Evolutionary conservation across 2,797 vertebrate genomes (phyloP).

Genomic region (Chelonia mydas): DNA sequence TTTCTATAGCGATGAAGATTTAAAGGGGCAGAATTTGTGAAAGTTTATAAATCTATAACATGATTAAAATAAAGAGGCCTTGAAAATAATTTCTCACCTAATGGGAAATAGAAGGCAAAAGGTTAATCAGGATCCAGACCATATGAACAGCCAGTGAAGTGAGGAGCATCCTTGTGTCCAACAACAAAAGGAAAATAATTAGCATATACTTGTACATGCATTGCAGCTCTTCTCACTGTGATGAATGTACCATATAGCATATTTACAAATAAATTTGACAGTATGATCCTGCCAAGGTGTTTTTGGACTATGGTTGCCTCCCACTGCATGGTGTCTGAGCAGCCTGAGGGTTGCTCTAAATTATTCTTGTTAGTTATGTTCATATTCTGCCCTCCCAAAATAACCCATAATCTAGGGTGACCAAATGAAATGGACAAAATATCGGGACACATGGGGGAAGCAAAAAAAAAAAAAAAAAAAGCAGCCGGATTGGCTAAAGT

Average conservation of each 20-base stretch:
- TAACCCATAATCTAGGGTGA: too few species aligned
- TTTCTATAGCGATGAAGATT: not conserved
- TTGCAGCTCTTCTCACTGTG: not conserved
- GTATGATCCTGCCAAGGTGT: too few species aligned
- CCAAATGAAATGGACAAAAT: too few species aligned
- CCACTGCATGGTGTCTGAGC: too few species aligned
- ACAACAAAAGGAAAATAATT: not conserved
- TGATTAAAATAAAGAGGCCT: not conserved
- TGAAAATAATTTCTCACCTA: not conserved
- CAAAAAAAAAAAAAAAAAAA: too few species aligned
- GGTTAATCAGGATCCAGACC: not conserved
- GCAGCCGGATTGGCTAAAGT: too few species aligned
- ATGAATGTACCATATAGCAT: not conserved
- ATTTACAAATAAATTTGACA: too few species aligned
- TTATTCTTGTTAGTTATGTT: too few species aligned
- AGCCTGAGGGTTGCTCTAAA: too few species aligned
- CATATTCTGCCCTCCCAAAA: too few species aligned
- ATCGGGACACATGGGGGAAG: too few species aligned
- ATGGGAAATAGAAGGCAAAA: not conserved
- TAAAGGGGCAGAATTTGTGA: not conserved
- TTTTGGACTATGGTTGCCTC: too few species aligned
- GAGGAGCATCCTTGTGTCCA: not conserved
- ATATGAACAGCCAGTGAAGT: not conserved
- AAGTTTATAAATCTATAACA: not conserved
- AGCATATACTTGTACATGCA: not conserved